A percentile compares a stretch with the other conserved stretches of the same genome.
Evolutionary conservation across 1,140 invertebrate genomes (phyloP).

Genomic region (Dendrolimus kikuchii): DNA sequence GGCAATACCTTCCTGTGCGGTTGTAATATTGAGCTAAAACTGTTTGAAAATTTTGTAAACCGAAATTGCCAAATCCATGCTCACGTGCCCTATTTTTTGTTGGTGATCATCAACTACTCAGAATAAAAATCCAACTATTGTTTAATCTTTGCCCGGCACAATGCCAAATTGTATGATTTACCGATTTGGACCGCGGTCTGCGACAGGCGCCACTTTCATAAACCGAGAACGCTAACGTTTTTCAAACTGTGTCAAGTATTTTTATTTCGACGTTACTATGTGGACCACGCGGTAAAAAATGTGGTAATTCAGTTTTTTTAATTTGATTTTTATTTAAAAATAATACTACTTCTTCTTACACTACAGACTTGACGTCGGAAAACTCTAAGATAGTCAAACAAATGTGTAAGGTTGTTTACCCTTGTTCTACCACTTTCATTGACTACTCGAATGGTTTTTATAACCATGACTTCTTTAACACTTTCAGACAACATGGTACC

Average conservation of each 20-base stretch:
- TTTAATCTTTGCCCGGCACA: slow-evolving; percentile 41
- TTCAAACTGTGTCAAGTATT: slow-evolving; percentile 24
- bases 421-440: too few species aligned
- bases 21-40: too few species aligned
- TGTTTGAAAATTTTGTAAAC: too few species aligned
- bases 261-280: slow-evolving; percentile 16
- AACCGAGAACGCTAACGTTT: slow-evolving; percentile 28
- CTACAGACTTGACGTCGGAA: slow-evolving; percentile 5
- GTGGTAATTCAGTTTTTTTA: slow-evolving; percentile 2
- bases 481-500: too few species aligned
- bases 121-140: slow-evolving; percentile 1
- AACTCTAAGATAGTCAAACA: background rate
- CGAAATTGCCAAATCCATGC: too few species aligned
- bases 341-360: slow-evolving; percentile 1
- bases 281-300: slow-evolving; percentile 1
- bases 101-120: too few species aligned
- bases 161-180: slow-evolving; percentile 61
- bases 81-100: too few species aligned
- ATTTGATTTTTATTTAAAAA: slow-evolving; percentile 7
- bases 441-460: too few species aligned
- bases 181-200: slow-evolving; percentile 22
- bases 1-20: too few species aligned
- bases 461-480: too few species aligned
- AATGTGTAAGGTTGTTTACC: too few species aligned
- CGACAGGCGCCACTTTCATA: slow-evolving; percentile 47